Base-by-base conservation (phyloP, 2,113 vertebrate genomes). In the Anthoscopus minutus region DNA sequence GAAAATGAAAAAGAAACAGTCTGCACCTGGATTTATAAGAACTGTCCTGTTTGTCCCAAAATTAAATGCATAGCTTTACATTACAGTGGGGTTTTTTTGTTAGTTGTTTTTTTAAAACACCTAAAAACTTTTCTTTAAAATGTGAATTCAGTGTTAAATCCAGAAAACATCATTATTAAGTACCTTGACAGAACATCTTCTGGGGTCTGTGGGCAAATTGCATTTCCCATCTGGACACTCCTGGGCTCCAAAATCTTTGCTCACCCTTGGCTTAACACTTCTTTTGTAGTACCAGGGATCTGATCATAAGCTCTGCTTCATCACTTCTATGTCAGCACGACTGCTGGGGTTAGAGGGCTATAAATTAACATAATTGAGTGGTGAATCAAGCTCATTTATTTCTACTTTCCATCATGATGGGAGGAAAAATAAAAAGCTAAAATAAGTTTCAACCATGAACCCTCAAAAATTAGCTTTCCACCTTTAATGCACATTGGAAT, bases 281-380 rank as follows among this genome's bases (percentile, higher is more conserved):
- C 73, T 89, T 91, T 89, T 85, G 79, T 78, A 42, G 88, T 69
- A 86, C 53, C 14, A 94, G 57, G 57, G 80, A 71, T 48, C 64
- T 74, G 96, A 88, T 95, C 92, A 81, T 60, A 81, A 74, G 88
- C 82, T 96, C 78, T 38, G 60, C 89, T 86, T 90, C 85, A 94
- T 88, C 94, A 95, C 93, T 84, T 90, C 15, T 81, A 37, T 92
- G 92, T 88, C 93, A 83, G 69, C 50, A 79, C 33, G 70, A 94
- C 80, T 96, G 85, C 90, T 78, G 65, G 79, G 90, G 93, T 94
- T 74, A 92, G 12, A 93, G 60, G 60, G 69, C 88, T 90, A 35
- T 71, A 92, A 94, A 96, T 95, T 94, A 96, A 83, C 88, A 88
- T 94, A 96, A 95, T 28, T 92, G 67, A 95, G 82, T 67, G 72